Percentiles rank a stretch among this genome's conserved stretches.
These are phyloP conservation scores for Cotesia vestalis DNA, from an alignment of 1,140 invertebrate species.

Conservation along the genomic window DNA sequence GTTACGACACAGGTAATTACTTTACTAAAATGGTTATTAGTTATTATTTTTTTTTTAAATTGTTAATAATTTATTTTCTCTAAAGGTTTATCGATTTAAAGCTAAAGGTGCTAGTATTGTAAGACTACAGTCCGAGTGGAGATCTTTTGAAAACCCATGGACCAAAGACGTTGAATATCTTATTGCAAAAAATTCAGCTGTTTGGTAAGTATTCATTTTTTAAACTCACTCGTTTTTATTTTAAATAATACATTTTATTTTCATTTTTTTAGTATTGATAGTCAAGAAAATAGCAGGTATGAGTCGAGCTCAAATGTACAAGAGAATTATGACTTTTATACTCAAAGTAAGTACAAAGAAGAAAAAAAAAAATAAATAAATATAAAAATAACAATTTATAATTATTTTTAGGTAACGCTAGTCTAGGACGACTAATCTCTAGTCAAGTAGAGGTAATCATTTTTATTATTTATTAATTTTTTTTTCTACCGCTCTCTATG, in stretches of 20 bases:
- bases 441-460: constrained; percentile 79
- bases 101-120: constrained; percentile 80
- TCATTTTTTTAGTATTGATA: constrained; percentile 62
- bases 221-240: constrained; percentile 6
- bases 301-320: constrained; percentile 63
- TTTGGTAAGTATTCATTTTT: constrained; percentile 66
- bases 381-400: constrained; percentile 3
- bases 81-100: constrained; percentile 78
- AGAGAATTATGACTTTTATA: constrained; percentile 70
- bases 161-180: constrained; percentile 91
- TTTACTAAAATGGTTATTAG: neutral
- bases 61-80: neutral
- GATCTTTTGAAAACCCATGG: constrained; percentile 89
- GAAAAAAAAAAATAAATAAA: too few relatives aligned
- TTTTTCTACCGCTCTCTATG: too few relatives aligned
- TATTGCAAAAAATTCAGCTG: constrained; percentile 83
- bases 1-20: constrained; percentile 71
- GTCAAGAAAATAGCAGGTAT: constrained; percentile 65
- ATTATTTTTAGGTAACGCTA: constrained; percentile 59
- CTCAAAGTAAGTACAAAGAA: constrained; percentile 62
- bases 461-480: neutral
- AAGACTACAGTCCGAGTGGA: constrained; percentile 83
- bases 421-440: constrained; percentile 76
- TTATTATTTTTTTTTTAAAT: constrained; percentile 18
- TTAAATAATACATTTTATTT: constrained; percentile 19